Percentiles rank a stretch among this genome's conserved stretches.
phyloP scores from a whole-genome alignment of 1,140 invertebrate genomes.

The Apis florea region DNA sequence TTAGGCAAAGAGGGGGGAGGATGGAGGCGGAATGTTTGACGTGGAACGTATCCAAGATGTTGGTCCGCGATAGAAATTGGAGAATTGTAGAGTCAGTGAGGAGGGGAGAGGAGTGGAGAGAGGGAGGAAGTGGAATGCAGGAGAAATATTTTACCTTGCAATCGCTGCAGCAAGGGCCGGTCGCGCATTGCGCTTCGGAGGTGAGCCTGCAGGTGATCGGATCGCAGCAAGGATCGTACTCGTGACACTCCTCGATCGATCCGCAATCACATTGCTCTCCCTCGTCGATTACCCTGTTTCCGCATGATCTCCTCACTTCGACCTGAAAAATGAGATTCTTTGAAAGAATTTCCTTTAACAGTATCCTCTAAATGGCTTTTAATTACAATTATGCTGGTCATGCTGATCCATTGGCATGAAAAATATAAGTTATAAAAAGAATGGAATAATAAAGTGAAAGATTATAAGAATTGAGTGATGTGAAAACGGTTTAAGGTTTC shows the following conservation, averaged over 20 bases:
- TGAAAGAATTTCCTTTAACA: neutral
- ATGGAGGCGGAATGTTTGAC: neutral
- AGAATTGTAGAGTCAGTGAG: neutral
- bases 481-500: no score
- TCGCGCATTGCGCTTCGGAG: conserved; percentile 94
- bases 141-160: conserved; percentile 86
- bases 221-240: conserved; percentile 95
- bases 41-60: neutral
- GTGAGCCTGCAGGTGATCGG: conserved; percentile 96
- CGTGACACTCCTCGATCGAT: conserved; percentile 90
- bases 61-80: neutral
- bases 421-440: no score
- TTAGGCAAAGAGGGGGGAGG: neutral
- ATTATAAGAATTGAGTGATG: no score
- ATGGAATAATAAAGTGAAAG: no score
- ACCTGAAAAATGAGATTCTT: conserved; percentile 74
- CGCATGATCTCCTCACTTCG: conserved; percentile 89
- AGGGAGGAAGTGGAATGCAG: no score
- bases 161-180: conserved; percentile 94
- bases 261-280: conserved; percentile 97
- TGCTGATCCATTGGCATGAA: no score
- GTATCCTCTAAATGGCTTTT: no score
- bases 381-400: no score
- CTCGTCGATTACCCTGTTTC: conserved; percentile 95
- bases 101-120: neutral